Percentiles rank a stretch among this genome's conserved stretches.
Conservation (phyloP, 2,888 invertebrate genomes). For the Drosophila atripex region DNA sequence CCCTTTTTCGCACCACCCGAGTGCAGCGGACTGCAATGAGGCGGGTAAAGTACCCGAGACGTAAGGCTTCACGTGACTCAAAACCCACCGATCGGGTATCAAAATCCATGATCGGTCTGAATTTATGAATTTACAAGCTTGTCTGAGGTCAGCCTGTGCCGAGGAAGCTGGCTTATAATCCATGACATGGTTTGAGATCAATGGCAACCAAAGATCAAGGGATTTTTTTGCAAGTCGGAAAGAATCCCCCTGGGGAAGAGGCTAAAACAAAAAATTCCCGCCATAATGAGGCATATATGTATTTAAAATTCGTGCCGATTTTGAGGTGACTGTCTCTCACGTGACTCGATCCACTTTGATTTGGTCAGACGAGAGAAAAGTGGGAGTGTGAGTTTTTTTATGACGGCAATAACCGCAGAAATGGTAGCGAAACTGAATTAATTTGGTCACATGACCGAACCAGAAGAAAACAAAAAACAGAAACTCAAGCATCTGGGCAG, state of each 20-base stretch:
- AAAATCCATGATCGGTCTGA: constrained; percentile 18
- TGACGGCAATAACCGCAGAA: constrained; percentile 41
- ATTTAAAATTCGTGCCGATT: not conserved
- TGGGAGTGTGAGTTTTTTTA: constrained; percentile 32
- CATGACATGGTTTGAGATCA: constrained; percentile 72
- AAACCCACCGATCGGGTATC: constrained; percentile 32
- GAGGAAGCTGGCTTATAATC: constrained; percentile 61
- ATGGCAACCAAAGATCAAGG: constrained; percentile 45
- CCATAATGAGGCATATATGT: not conserved
- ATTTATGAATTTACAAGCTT: constrained; percentile 34
- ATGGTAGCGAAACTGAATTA: constrained; percentile 52
- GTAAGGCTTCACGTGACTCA: constrained; percentile 69
- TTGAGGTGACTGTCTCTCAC: constrained; percentile 34
- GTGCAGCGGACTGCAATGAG: constrained; percentile 68
- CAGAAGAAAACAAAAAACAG: constrained; percentile 35
- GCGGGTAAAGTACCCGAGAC: constrained; percentile 55
- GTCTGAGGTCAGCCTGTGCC: constrained; percentile 31
- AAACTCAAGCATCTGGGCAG: constrained; percentile 38
- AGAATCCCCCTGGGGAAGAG: not conserved
- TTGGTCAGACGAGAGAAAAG: not conserved
- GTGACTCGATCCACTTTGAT: constrained; percentile 41
- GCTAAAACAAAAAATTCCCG: not conserved
- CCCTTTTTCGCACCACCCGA: constrained; percentile 32
- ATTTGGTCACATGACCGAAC: constrained; percentile 71
- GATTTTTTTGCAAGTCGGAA: not conserved